These are phyloP conservation scores for Anarsia innoxiella DNA, from an alignment of 2,888 invertebrate genomes.

Conservation along the genomic window DNA sequence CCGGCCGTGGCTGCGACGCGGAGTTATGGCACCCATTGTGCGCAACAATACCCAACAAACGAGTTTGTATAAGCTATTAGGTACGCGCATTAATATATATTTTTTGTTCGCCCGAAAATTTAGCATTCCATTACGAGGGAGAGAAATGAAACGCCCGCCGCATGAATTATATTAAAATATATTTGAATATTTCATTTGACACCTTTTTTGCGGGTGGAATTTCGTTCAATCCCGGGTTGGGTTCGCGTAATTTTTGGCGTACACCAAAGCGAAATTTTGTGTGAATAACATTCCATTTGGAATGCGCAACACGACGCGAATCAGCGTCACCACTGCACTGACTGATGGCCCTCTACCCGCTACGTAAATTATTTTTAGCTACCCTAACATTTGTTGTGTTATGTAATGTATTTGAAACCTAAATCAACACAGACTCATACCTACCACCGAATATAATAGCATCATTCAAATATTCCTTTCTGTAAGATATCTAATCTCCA, in stretches of 20 bases:
- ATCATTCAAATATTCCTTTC: neutral
- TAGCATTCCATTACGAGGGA: conserved; percentile 76
- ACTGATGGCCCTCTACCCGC: conserved; percentile 57
- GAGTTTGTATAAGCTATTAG: conserved; percentile 77
- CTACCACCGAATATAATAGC: too few species aligned
- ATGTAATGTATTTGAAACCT: neutral
- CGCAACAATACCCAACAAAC: conserved; percentile 75
- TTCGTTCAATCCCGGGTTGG: conserved; percentile 67
- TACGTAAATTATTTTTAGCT: conserved; percentile 59
- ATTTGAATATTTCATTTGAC: conserved; percentile 77
- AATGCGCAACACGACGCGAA: conserved; percentile 65
- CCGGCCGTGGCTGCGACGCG: conserved; percentile 72
- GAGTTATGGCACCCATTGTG: conserved; percentile 76
- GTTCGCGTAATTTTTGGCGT: conserved; percentile 71
- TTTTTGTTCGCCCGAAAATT: conserved; percentile 75
- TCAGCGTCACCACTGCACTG: conserved; percentile 69
- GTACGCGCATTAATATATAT: conserved; percentile 76
- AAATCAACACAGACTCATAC: too few species aligned
- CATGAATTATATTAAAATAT: conserved; percentile 77
- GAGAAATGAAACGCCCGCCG: conserved; percentile 76
- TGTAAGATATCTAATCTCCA: neutral
- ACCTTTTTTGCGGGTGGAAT: conserved; percentile 72
- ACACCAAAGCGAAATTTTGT: conserved; percentile 64
- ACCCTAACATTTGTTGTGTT: conserved; percentile 16
- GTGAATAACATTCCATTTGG: conserved; percentile 74